Base-by-base conservation (phyloP, 2,113 vertebrate genomes). In the Phalacrocorax carbo region DNA sequence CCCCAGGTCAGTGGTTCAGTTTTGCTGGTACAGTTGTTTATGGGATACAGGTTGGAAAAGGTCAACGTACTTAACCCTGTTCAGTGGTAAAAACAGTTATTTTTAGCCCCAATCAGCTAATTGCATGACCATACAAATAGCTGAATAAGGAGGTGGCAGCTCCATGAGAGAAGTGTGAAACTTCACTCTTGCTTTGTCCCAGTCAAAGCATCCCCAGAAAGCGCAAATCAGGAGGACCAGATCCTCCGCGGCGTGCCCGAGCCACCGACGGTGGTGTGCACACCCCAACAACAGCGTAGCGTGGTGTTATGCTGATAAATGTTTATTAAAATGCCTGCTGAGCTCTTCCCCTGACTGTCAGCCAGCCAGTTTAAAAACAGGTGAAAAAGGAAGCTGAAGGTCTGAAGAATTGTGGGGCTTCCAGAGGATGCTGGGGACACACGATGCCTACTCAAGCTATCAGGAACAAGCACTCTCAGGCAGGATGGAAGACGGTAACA, bases 261-360 rank as follows among this genome's bases (percentile, higher is more conserved):
- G 40, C 16, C n/a, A 6, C 40, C 4, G 1, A 2, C 48, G 15
- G 5, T 1, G 5, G 14, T 32, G 18, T 1, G 5, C 38, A 17
- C 52, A 32, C 20, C 34, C 61, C 25, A 20, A 12, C 54, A 49
- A 2, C 30, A 26, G 36, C 3, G 0, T 62, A 73, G 14, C 30
- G 40, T 26, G 25, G 20, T 27, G 66, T 48, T 34, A 8, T 58
- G 36, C 30, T 25, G 21, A n/a, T 58, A 83, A 69, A 29, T 48
- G 34, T 91, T 62, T 69, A n/a, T 54, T 73, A 57, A 57, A 73
- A 44, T 68, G 52, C 68, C 49, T 23, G 27, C 61, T 42, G 84
- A 18, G 36, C 34, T 80, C 34, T 69, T 62, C 18, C 82, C 34
- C 49, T 57, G 44, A 19, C 44, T n/a, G n/a, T 62, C 40, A 91